Base-by-base conservation (phyloP, 2,113 vertebrate species). In the Dolichotis patagonum region DNA sequence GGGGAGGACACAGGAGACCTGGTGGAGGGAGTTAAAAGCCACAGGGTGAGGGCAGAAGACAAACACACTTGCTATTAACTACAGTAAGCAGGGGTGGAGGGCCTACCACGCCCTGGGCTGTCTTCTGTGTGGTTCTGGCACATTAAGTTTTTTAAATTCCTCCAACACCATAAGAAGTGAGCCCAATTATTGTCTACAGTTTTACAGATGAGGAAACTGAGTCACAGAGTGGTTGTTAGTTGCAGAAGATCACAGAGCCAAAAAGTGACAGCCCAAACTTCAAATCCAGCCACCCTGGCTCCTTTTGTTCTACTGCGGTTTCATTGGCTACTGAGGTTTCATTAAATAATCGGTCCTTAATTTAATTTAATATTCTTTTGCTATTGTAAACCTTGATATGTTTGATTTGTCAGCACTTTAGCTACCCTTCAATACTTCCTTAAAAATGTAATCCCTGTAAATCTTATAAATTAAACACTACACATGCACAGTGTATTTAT, bases 371-470 rank as follows among this genome's bases (percentile, higher is more conserved):
- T 35, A 88, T 93, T 38, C 19, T 94, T 90, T 92, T 49, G 92
- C 16, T 83, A 92, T 91, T 91, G 94, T 95, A 60, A 96, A 93
- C 71, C 83, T 90, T 60, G 69, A 88, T 41, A 38, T 58, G 94
- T 84, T 73, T 95, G 28, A 95, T 89, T 75, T 97, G 13, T 81
- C 62, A 94, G n/a, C 7, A 81, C 19, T 85, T 83, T 26, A 88
- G 9, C 52, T 83, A 58, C 35, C n/a, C 17, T 43, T 71, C 73
- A 93, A 32, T 77, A 71, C 38, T 82, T 92, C 69, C 67, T 90
- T 52, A 96, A 95, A 69, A 24, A 69, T 26, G 73, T 81, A 69
- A 86, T 32, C 28, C n/a, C n/a, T 85, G n/a, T 73, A 90, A 90
- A 62, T 87, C 78, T 69, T 94, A 84, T 28, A 62, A 91, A 82